Percentiles rank a stretch among this genome's conserved stretches.
phyloP scores from a whole-genome alignment of 2,797 vertebrate species.

The Peromyscus melanophrys region DNA sequence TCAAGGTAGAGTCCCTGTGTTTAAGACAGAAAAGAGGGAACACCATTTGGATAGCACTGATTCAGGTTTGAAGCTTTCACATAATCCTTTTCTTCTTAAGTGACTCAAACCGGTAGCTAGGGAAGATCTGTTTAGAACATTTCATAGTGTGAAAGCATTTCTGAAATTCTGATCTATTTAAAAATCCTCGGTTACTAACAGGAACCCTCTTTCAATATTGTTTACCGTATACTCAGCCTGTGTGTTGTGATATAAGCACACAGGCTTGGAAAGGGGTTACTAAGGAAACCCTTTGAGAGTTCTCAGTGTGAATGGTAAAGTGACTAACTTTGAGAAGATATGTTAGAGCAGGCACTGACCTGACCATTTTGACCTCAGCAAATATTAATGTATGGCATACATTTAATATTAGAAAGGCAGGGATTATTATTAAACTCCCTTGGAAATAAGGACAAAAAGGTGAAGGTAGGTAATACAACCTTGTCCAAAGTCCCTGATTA shows the following conservation, averaged over 20 bases:
- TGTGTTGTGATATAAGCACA: background rate
- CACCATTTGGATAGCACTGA: background rate
- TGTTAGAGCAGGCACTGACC: background rate
- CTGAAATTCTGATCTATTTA: slow-evolving; percentile 40
- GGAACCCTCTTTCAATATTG: slow-evolving; percentile 26
- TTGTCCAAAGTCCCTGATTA: background rate
- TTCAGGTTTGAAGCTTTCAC: slow-evolving; percentile 15
- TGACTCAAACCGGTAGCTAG: slow-evolving; percentile 27
- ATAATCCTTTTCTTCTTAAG: slow-evolving; percentile 30
- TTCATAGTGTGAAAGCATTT: slow-evolving; percentile 55
- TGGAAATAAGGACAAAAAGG: slow-evolving; percentile 24
- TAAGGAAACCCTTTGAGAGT: background rate
- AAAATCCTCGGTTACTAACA: background rate
- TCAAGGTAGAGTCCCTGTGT: background rate
- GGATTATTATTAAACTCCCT: background rate
- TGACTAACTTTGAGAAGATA: background rate
- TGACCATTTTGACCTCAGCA: background rate
- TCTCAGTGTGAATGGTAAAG: background rate
- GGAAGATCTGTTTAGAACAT: slow-evolving; percentile 35
- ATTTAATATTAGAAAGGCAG: background rate
- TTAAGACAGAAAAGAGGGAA: slow-evolving; percentile 2
- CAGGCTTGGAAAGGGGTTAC: background rate
- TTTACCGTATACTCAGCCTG: background rate
- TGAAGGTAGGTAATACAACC: background rate
- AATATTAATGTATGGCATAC: background rate